Evolutionary conservation across 2,113 vertebrate species (phyloP).

Genomic region (Corapipo altera): DNA sequence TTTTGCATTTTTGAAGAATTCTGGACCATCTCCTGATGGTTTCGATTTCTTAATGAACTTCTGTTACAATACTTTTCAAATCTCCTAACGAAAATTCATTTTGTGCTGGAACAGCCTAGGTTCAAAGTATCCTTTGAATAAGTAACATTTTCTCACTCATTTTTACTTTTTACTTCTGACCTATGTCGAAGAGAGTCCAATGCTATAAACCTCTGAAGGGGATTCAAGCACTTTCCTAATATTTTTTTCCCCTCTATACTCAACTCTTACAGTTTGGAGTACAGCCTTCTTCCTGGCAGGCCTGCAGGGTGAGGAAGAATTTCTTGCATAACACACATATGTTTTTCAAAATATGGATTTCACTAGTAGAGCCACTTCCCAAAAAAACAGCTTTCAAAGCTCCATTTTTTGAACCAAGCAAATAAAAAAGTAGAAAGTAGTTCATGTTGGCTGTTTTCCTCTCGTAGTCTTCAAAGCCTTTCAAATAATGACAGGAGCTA

Average conservation of each 20-base stretch:
- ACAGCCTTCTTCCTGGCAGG: not conserved
- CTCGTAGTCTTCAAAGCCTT: constrained; percentile 29
- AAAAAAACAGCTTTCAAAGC: not conserved
- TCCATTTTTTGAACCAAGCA: not conserved
- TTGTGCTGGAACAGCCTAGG: not conserved
- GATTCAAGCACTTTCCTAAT: not conserved
- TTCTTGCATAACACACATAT: not conserved
- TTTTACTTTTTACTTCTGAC: not conserved
- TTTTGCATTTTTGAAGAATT: not conserved
- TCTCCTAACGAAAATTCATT: not conserved
- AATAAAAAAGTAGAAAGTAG: constrained; percentile 28
- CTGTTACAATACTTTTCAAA: not conserved
- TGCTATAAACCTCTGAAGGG: not conserved
- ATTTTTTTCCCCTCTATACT: not conserved
- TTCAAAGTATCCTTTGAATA: not conserved
- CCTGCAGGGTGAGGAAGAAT: not conserved
- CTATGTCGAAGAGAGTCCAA: not conserved
- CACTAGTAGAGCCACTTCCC: not conserved
- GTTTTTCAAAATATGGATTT: constrained; percentile 25
- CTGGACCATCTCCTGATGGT: not conserved
- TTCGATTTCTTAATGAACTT: not conserved
- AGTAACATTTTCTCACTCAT: not conserved
- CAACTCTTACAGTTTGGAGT: not conserved
- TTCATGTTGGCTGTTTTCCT: not conserved
- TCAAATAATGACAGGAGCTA: constrained; percentile 23